A percentile compares a stretch with the other conserved stretches of the same genome.
Evolutionary conservation across 2,888 invertebrate genomes (phyloP).

Genomic region (Rhodophaea formosa): DNA sequence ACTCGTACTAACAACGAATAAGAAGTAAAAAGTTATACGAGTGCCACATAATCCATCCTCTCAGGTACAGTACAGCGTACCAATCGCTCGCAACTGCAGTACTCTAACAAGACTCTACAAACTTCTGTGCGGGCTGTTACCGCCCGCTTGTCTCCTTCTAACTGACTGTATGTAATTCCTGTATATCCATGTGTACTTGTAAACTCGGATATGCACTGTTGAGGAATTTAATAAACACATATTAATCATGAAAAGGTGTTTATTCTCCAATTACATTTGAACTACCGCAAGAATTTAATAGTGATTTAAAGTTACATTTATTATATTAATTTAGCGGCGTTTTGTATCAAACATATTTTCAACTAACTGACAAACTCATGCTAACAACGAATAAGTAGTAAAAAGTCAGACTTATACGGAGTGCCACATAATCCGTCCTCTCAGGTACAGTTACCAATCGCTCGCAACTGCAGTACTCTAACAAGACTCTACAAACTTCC

Average conservation of each 20-base stretch:
- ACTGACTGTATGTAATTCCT: constrained; percentile 1
- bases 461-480: constrained; percentile 21
- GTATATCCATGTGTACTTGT: neutral
- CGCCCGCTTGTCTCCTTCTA: constrained; percentile 14
- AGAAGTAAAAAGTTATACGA: constrained; percentile 12
- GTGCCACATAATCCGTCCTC: constrained; percentile 6
- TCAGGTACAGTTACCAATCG: constrained; percentile 8
- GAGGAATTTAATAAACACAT: too few species aligned
- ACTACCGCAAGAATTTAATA: too few species aligned
- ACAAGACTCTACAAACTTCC: constrained; percentile 25
- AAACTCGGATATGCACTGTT: too few species aligned
- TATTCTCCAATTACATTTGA: too few species aligned
- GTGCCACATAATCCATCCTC: constrained; percentile 5
- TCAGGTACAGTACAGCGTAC: constrained; percentile 5
- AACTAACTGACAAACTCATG: constrained; percentile 5
- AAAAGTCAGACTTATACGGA: constrained; percentile 8
- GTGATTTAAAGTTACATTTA: too few species aligned
- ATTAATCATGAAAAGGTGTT: too few species aligned
- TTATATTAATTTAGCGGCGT: too few species aligned
- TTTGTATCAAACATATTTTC: too few species aligned
- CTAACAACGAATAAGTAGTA: constrained; percentile 5
- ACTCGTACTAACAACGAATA: neutral
- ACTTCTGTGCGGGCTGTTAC: constrained; percentile 22
- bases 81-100: constrained; percentile 16
- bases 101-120: constrained; percentile 25